Base-by-base conservation (phyloP, 1,140 invertebrate species). In the Pseudoatta argentina region DNA sequence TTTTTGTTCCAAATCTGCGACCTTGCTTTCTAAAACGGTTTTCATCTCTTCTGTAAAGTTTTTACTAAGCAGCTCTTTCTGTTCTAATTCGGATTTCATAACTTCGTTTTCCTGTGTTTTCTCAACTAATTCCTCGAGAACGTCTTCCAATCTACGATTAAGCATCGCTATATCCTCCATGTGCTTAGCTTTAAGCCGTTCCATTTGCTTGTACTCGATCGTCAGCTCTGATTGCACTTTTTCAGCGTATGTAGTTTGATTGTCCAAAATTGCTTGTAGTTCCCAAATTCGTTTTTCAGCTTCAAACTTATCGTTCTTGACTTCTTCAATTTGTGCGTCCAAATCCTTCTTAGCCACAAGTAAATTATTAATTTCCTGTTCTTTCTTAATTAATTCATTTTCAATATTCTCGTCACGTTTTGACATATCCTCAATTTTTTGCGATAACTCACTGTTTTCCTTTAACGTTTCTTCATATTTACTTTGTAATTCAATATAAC, bases 151-250 rank as follows among this genome's bases (percentile, higher is more conserved):
- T 79, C 89, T 89, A 34, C 61, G 85, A 66, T 91, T 93, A 4
- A 93, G 82, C 85, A 93, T 91, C 55, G 89, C 76, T 4, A 87
- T 89, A n/a, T 95, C 93, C 24, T 95, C 91, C 0, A 76, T 76
- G 18, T 94, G 91, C 27, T 95, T 93, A 0, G 53, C 8, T 69
- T 93, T 95, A 30, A 94, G 72, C 16, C 96, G 93, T 88, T 97
- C 96, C 89, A 96, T 95, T 63, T 94, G 92, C 85, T 93, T 95
- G 63, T 93, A 93, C 12, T 90, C 91, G 1, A 94, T 91, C 69
- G 78, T 95, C 92, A 92, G 92, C 90, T 94, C 97, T 92, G 91
- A 94, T 95, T 87, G 92, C 85, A 95, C 14, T 53, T 94, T 88
- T 0, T 92, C 83, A 0, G 88, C 69, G 21, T 92, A 93, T n/a